Conservation (phyloP, 35 echinoderm and acorn worm species). For the Antedon bifida region DNA sequence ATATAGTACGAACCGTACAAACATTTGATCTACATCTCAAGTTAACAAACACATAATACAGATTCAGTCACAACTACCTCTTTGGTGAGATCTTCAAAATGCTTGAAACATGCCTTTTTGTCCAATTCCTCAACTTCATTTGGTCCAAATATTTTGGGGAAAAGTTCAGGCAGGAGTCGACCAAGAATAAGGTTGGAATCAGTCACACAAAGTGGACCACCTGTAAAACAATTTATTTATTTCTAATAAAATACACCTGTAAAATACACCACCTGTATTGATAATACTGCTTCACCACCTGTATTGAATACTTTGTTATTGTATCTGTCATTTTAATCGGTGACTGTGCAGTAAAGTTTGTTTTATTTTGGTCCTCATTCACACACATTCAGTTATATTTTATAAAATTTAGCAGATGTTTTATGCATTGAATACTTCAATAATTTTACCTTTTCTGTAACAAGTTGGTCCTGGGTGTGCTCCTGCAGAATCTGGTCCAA, state of each 20-base stretch:
- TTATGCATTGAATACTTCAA: too few relatives aligned
- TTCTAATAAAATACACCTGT: too few relatives aligned
- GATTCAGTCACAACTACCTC: conserved; percentile 24
- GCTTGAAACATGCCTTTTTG: conserved; percentile 46
- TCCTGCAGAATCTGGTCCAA: conserved; percentile 91
- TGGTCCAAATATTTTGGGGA: conserved; percentile 93
- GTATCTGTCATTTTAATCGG: too few relatives aligned
- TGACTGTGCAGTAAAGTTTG: too few relatives aligned
- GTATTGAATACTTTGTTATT: too few relatives aligned
- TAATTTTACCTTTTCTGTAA: conserved; percentile 78
- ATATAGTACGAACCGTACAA: not conserved
- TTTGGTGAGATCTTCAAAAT: conserved; percentile 46
- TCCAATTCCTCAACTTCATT: conserved; percentile 77
- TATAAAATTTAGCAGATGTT: too few relatives aligned
- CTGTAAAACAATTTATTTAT: conserved; percentile 22
- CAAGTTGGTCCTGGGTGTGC: conserved; percentile 91
- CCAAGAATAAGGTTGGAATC: conserved; percentile 87
- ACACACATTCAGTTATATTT: too few relatives aligned
- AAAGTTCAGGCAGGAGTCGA: conserved; percentile 67
- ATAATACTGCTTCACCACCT: too few relatives aligned
- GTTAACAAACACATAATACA: too few relatives aligned
- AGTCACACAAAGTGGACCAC: conserved; percentile 80
- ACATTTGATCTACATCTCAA: not conserved
- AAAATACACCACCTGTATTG: too few relatives aligned
- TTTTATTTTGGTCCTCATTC: too few relatives aligned